Evolutionary conservation across 1,140 invertebrate genomes (phyloP).

Genomic region (Grapholita molesta): DNA sequence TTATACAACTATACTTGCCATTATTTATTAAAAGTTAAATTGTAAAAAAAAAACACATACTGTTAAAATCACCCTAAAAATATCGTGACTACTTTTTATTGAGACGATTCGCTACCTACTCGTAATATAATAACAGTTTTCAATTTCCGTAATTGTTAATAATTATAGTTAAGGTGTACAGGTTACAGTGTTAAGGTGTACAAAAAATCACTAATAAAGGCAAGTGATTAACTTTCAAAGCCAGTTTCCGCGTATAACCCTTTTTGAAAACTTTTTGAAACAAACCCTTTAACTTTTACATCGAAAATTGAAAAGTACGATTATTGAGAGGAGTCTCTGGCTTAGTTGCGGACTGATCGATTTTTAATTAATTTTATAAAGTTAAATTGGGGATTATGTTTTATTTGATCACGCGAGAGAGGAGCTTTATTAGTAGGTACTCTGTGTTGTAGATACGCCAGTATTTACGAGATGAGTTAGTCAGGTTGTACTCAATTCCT

Average conservation of each 20-base stretch:
- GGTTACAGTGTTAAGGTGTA: too few species aligned
- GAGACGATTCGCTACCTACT: too few species aligned
- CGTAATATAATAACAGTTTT: not conserved
- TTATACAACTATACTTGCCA: not conserved
- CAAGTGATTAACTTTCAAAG: conserved; percentile 48
- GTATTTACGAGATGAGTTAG: not conserved
- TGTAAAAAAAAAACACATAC: not conserved
- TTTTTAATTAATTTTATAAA: conserved; percentile 73
- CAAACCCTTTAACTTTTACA: conserved; percentile 55
- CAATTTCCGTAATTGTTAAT: not conserved
- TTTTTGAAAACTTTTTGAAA: conserved; percentile 49
- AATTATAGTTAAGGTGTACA: not conserved
- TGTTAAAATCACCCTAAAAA: too few species aligned
- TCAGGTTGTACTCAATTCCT: too few species aligned
- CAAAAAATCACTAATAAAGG: too few species aligned
- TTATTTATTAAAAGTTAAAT: not conserved
- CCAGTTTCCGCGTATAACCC: conserved; percentile 11
- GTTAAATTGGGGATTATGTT: conserved; percentile 74
- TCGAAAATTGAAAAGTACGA: conserved; percentile 45
- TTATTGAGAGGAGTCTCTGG: conserved; percentile 39
- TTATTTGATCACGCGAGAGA: conserved; percentile 52
- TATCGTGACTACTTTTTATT: too few species aligned
- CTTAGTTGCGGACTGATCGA: conserved; percentile 52
- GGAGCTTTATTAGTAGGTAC: not conserved
- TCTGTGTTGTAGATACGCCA: not conserved